A percentile compares a stretch with the other conserved stretches of the same genome.
Conservation (phyloP, 2,113 vertebrate species). For the Uria lomvia region DNA sequence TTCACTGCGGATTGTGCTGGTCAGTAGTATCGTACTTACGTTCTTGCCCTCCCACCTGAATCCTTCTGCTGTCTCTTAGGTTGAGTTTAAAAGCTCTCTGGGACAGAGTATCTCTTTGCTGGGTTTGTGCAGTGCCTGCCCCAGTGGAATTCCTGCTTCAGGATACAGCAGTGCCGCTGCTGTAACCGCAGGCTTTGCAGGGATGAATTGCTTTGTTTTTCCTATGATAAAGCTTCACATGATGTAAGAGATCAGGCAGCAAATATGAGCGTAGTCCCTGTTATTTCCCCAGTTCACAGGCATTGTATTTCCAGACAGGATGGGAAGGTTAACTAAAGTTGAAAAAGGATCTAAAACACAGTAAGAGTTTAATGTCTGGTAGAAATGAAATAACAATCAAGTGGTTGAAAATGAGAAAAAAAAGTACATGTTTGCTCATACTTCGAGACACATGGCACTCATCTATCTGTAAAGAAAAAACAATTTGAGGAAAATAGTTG, state of each 20-base stretch:
- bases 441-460: neutral
- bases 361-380: conserved; percentile 1
- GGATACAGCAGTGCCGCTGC: neutral
- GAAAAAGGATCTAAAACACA: conserved; percentile 27
- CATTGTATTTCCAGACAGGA: conserved; percentile 37
- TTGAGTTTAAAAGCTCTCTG: neutral
- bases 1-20: neutral
- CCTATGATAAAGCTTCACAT: neutral
- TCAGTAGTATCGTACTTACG: neutral
- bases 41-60: neutral
- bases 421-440: neutral
- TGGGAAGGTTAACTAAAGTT: conserved; percentile 36
- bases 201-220: neutral
- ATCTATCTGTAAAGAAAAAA: neutral
- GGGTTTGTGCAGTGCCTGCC: neutral
- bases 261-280: neutral
- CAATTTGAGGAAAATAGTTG: neutral
- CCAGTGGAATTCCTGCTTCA: neutral
- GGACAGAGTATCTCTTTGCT: neutral
- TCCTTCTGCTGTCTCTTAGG: neutral
- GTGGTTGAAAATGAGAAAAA: neutral
- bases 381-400: conserved; percentile 23
- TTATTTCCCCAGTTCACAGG: conserved; percentile 22
- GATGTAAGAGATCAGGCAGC: conserved; percentile 21
- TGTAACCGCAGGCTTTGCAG: neutral